Evolutionary conservation across 2,797 vertebrate species (phyloP).

Genomic region (Emydoidea blandingii): DNA sequence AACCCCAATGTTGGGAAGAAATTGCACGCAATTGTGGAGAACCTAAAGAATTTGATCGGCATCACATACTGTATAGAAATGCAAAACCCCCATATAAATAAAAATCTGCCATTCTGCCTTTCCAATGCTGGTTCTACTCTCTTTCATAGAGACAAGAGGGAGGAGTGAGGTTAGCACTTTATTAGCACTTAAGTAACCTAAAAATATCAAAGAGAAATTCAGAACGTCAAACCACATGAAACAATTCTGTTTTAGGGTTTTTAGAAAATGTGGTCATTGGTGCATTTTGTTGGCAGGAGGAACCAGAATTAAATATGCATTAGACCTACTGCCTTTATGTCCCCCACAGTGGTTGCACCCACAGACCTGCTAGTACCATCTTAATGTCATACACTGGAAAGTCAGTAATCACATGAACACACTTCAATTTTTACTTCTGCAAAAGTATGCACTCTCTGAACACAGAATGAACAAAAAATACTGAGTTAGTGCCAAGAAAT

Average conservation of each 20-base stretch:
- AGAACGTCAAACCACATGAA: neutral
- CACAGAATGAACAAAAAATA: neutral
- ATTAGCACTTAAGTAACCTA: neutral
- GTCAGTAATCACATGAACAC: neutral
- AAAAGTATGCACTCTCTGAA: neutral
- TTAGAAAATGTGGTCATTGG: neutral
- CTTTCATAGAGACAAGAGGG: too few relatives aligned
- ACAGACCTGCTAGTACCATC: neutral
- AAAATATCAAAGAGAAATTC: neutral
- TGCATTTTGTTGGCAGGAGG: neutral
- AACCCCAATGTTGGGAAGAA: neutral
- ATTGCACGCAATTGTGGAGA: neutral
- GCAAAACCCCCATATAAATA: too few relatives aligned
- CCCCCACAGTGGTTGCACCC: accelerated
- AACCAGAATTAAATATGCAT: neutral
- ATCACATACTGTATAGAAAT: too few relatives aligned
- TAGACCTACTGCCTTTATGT: neutral
- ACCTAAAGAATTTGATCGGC: too few relatives aligned
- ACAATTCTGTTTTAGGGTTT: neutral
- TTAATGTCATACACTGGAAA: neutral
- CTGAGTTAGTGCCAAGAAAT: neutral
- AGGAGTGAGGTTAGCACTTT: neutral
- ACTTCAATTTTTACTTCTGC: neutral
- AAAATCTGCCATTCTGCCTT: too few relatives aligned
- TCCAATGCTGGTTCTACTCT: too few relatives aligned